phyloP scores from a whole-genome alignment of 2,888 invertebrate genomes.

The Ophonus ardosiacus region DNA sequence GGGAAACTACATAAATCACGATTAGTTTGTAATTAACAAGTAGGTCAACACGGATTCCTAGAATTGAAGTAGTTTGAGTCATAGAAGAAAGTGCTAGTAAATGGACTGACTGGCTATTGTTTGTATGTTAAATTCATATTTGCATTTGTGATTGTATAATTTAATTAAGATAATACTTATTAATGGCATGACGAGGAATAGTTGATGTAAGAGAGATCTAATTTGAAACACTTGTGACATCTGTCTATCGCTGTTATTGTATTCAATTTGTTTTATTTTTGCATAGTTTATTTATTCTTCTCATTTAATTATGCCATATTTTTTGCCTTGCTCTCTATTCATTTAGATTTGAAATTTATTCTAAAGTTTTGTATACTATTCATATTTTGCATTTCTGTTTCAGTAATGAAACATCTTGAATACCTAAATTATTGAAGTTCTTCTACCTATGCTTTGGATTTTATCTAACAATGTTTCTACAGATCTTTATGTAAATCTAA shows the following conservation, averaged over 20 bases:
- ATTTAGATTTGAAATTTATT: not conserved
- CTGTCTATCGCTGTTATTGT: not conserved
- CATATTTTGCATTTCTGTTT: too few species aligned
- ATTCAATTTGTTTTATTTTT: not conserved
- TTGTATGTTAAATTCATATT: conserved; percentile 44
- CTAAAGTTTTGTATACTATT: too few species aligned
- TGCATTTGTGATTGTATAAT: conserved; percentile 40
- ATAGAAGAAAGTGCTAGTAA: conserved; percentile 35
- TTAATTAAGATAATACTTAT: conserved; percentile 52
- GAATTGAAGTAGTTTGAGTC: conserved; percentile 57
- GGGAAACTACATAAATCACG: conserved; percentile 50
- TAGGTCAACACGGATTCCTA: conserved; percentile 54
- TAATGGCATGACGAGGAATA: conserved; percentile 30
- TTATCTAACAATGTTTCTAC: too few species aligned
- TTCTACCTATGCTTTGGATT: too few species aligned
- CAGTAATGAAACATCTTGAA: too few species aligned
- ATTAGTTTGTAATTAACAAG: conserved; percentile 57
- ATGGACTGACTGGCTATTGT: conserved; percentile 32
- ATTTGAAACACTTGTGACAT: conserved; percentile 12
- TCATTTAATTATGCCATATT: not conserved
- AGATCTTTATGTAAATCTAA: too few species aligned
- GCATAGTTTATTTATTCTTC: not conserved
- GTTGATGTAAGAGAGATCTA: conserved; percentile 19
- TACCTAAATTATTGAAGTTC: too few species aligned
- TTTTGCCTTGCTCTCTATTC: not conserved